phyloP scores from a whole-genome alignment of 2,113 vertebrate species.

The Xerus inauris region DNA sequence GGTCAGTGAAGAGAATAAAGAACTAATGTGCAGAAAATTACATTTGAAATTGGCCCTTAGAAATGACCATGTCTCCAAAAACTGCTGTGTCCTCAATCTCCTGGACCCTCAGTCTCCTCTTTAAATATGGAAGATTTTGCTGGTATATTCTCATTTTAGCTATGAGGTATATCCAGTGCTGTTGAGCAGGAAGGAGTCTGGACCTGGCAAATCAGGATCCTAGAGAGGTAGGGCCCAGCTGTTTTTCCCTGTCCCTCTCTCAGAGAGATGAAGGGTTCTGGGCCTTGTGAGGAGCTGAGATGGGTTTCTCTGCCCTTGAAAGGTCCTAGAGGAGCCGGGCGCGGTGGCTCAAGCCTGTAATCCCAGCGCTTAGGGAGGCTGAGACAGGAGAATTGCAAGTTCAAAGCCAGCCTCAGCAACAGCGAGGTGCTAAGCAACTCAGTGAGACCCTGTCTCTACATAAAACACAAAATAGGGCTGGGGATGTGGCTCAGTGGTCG shows the following conservation, averaged over 20 bases:
- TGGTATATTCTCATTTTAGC: slow-evolving; percentile 32
- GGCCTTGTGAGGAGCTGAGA: neutral
- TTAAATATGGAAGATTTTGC: slow-evolving; percentile 18
- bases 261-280: neutral
- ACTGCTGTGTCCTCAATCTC: neutral
- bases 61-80: slow-evolving; percentile 54
- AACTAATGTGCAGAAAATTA: slow-evolving; percentile 21
- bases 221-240: neutral
- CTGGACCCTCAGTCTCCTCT: slow-evolving; percentile 45
- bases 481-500: too few species aligned
- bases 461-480: too few species aligned
- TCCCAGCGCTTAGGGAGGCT: too few species aligned
- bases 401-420: too few species aligned
- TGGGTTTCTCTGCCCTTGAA: neutral
- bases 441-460: too few species aligned
- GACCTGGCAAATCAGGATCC: neutral
- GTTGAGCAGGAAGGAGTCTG: neutral
- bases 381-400: too few species aligned
- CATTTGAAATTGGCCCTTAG: neutral
- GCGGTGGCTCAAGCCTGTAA: too few species aligned
- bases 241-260: neutral
- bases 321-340: neutral
- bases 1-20: slow-evolving; percentile 42
- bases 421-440: too few species aligned
- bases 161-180: neutral